Evolutionary conservation across 2,113 vertebrate genomes (phyloP).

Genomic region (Emberiza fucata): DNA sequence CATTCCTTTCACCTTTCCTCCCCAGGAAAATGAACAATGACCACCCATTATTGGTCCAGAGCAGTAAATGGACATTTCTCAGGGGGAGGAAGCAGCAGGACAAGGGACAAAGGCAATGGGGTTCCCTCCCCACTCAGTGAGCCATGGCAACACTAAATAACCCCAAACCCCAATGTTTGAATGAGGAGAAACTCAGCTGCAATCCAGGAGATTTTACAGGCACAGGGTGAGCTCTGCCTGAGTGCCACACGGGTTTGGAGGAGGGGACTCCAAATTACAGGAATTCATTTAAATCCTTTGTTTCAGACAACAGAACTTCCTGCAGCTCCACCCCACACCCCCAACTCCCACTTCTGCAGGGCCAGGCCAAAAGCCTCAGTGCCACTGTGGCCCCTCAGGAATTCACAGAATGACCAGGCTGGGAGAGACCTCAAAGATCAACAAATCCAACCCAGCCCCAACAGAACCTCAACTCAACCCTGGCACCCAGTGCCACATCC

Average conservation of each 20-base stretch:
- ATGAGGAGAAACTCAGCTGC: not conserved
- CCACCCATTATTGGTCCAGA: not conserved
- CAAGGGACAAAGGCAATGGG: not conserved
- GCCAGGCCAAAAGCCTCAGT: not conserved
- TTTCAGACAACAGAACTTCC: too few relatives aligned
- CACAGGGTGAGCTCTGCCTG: not conserved
- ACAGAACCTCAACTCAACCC: not conserved
- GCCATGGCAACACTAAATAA: not conserved
- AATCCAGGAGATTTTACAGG: not conserved
- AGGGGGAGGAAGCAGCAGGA: not conserved
- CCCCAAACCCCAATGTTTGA: not conserved
- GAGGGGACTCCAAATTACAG: not conserved
- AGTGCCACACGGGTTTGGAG: not conserved
- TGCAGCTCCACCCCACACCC: not conserved
- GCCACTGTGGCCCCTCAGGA: not conserved
- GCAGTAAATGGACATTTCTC: not conserved
- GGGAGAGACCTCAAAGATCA: not conserved
- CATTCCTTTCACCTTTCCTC: not conserved
- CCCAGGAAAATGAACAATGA: not conserved
- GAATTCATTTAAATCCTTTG: not conserved
- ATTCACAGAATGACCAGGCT: not conserved
- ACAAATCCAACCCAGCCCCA: not conserved
- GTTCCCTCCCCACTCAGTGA: not conserved
- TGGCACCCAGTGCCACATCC: not conserved
- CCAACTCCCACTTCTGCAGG: rapidly evolving